Evolutionary conservation across 1,140 invertebrate genomes (phyloP).

Genomic region (Cyphomyrmex costatus): DNA sequence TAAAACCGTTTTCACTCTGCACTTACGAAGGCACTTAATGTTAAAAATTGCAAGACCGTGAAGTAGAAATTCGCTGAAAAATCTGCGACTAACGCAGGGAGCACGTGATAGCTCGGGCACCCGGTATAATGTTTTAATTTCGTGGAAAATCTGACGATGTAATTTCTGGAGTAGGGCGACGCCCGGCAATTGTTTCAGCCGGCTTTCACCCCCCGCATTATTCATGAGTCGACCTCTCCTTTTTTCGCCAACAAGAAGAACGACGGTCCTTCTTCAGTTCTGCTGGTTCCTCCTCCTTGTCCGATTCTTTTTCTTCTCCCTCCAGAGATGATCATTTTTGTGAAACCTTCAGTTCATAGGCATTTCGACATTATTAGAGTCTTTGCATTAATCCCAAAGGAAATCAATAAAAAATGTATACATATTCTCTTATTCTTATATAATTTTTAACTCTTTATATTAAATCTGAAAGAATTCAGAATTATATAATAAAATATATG

Average conservation of each 20-base stretch:
- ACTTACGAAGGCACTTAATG: constrained; percentile 17
- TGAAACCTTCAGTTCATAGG: constrained; percentile 29
- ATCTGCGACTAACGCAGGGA: background rate
- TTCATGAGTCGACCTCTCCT: constrained; percentile 75
- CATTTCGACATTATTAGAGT: constrained; percentile 25
- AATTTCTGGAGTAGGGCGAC: constrained; percentile 77
- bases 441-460: background rate
- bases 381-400: constrained; percentile 11
- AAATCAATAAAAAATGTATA: constrained; percentile 28
- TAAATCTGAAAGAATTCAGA: background rate
- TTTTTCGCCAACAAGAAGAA: constrained; percentile 63
- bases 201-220: constrained; percentile 77
- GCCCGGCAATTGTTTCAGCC: constrained; percentile 78
- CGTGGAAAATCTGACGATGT: constrained; percentile 79
- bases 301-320: constrained; percentile 15
- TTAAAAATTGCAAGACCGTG: constrained; percentile 35
- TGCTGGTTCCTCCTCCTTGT: background rate
- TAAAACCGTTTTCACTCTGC: background rate
- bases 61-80: constrained; percentile 36
- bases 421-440: background rate
- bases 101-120: constrained; percentile 36
- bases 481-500: background rate
- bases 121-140: constrained; percentile 77
- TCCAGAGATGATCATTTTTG: constrained; percentile 40
- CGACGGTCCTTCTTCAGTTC: constrained; percentile 4